Conservation (phyloP, 2,113 vertebrate species). For the Chrysemys picta region DNA sequence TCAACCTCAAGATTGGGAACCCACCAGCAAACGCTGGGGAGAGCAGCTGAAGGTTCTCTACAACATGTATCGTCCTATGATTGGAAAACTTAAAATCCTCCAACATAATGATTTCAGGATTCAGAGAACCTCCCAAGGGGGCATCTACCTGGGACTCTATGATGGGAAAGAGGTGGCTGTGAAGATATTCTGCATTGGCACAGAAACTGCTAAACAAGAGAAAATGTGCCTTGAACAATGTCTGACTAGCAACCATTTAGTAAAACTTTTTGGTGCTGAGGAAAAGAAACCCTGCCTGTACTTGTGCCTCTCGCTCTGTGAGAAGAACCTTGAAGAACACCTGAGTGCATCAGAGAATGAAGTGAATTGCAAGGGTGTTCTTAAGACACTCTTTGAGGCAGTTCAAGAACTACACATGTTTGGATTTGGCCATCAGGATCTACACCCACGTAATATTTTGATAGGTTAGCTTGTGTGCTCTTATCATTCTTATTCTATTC, state of each 20-base stretch:
- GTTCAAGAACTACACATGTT: slow-evolving; percentile 68
- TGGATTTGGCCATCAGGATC: slow-evolving; percentile 69
- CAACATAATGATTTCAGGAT: slow-evolving; percentile 53
- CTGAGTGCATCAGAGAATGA: not conserved
- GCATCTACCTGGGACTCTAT: slow-evolving; percentile 75
- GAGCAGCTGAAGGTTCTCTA: slow-evolving; percentile 46
- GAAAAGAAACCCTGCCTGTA: slow-evolving; percentile 20
- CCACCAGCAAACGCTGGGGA: slow-evolving; percentile 70
- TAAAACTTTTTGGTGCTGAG: slow-evolving; percentile 70
- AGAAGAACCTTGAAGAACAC: slow-evolving; percentile 70
- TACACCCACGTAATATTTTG: slow-evolving; percentile 74
- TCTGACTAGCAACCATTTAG: slow-evolving; percentile 1
- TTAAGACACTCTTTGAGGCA: slow-evolving; percentile 72
- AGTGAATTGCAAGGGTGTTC: slow-evolving; percentile 15
- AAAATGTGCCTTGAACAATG: slow-evolving; percentile 50
- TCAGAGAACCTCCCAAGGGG: slow-evolving; percentile 55
- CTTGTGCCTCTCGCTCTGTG: slow-evolving; percentile 78
- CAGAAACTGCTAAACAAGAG: slow-evolving; percentile 25
- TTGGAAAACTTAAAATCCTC: slow-evolving; percentile 76
- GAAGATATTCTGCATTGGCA: not conserved
- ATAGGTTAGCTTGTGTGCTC: slow-evolving; percentile 63
- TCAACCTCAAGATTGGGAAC: slow-evolving; percentile 14
- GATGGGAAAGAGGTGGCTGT: slow-evolving; percentile 75
- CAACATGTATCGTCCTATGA: slow-evolving; percentile 31
- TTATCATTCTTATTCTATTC: not conserved